Conservation (phyloP, 2,113 vertebrate species). For the Tinamus guttatus region DNA sequence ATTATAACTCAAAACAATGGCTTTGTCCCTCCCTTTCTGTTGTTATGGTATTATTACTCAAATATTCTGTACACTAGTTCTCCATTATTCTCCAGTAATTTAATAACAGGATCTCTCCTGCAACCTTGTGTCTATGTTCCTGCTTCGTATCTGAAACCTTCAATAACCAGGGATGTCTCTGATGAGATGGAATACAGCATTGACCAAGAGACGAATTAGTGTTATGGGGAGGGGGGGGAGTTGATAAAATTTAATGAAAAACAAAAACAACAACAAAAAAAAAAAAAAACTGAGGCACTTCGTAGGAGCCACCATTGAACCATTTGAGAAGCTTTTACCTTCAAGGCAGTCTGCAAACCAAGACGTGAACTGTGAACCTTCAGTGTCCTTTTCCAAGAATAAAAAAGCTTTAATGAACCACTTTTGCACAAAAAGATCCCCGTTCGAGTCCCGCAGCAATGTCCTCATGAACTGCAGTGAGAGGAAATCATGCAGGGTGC, state of each 20-base stretch:
- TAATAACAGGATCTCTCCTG: not conserved
- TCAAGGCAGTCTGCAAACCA: not conserved
- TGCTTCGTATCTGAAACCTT: not conserved
- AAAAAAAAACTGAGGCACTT: not conserved
- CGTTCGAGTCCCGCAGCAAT: not conserved
- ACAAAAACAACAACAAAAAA: not conserved
- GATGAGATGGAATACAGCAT: not conserved
- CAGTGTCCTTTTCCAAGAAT: not conserved
- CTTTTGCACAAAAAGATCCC: not conserved
- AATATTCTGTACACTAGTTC: not conserved
- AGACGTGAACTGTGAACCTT: not conserved
- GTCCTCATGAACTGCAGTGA: fast-evolving
- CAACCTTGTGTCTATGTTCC: not conserved
- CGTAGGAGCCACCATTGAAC: not conserved
- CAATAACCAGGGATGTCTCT: not conserved
- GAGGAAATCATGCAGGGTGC: not conserved
- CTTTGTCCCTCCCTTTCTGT: not conserved
- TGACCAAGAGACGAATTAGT: not conserved
- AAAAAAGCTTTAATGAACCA: not conserved
- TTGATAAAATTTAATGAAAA: not conserved
- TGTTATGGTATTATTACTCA: not conserved
- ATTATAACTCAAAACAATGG: not conserved
- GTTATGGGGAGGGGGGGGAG: no score
- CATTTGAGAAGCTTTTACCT: not conserved
- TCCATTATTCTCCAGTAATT: not conserved